These are phyloP conservation scores for Drosophila mercatorum DNA, from an alignment of 2,888 invertebrate genomes.

Conservation along the genomic window DNA sequence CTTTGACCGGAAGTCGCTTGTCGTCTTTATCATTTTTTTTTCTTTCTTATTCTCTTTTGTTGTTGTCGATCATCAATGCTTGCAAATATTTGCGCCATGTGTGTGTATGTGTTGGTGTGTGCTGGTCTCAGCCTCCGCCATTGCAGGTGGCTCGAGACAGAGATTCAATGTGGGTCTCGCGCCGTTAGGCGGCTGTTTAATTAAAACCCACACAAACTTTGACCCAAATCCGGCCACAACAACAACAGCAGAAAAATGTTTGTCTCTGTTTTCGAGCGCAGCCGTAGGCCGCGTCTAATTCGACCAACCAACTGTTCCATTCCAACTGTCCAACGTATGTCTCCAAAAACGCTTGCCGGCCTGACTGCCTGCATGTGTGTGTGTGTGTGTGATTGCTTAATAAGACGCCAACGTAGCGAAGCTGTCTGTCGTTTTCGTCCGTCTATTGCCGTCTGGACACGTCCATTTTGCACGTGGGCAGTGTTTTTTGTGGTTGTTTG, in stretches of 20 bases:
- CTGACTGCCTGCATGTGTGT: slow-evolving; percentile 21
- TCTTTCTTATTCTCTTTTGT: slow-evolving; percentile 3
- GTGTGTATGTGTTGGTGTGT: slow-evolving; percentile 13
- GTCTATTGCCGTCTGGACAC: slow-evolving; percentile 46
- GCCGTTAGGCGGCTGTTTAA: slow-evolving; percentile 68
- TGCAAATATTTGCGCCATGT: slow-evolving; percentile 65
- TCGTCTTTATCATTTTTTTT: slow-evolving; percentile 60
- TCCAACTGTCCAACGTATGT: slow-evolving; percentile 31
- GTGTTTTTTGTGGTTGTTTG: slow-evolving; percentile 46
- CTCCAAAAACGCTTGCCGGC: slow-evolving; percentile 35
- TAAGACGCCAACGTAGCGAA: slow-evolving; percentile 69
- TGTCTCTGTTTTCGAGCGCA: slow-evolving; percentile 29
- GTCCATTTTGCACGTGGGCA: slow-evolving; percentile 73
- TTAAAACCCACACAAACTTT: slow-evolving; percentile 75
- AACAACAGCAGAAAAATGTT: slow-evolving; percentile 38
- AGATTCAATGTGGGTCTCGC: slow-evolving; percentile 49
- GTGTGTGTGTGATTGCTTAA: slow-evolving; percentile 60
- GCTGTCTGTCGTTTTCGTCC: slow-evolving; percentile 24
- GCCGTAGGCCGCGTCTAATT: slow-evolving; percentile 60
- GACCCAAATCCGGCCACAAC: slow-evolving; percentile 67
- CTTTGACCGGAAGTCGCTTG: slow-evolving; percentile 79
- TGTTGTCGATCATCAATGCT: slow-evolving; percentile 36
- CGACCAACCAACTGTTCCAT: slow-evolving; percentile 47
- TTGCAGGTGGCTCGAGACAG: slow-evolving; percentile 46
- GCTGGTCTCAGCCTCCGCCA: slow-evolving; percentile 41